Conservation (phyloP, 35 echinoderm and acorn worm genomes). For the Anneissia japonica region DNA sequence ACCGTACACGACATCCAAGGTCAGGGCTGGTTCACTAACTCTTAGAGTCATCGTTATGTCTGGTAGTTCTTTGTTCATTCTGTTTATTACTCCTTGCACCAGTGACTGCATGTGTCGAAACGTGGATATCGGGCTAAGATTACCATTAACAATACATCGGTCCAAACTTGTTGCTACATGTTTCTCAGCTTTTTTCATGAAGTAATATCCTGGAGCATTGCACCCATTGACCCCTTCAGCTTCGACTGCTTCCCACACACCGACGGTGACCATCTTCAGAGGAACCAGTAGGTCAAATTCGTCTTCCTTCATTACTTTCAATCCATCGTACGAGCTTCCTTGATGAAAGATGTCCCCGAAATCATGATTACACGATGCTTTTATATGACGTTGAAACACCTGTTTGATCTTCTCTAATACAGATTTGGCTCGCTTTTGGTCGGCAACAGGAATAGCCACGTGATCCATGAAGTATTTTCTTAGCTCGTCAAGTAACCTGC, state of each 20-base stretch:
- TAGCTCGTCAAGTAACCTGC: neutral
- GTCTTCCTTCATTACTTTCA: neutral
- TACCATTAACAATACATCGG: neutral
- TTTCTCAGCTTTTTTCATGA: neutral
- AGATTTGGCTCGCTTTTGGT: neutral
- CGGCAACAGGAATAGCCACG: neutral
- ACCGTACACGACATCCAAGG: neutral
- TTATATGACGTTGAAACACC: neutral
- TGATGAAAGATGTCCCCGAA: neutral
- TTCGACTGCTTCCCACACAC: neutral
- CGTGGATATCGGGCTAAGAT: neutral
- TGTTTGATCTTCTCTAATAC: neutral
- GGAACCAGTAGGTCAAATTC: neutral
- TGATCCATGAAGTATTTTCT: neutral
- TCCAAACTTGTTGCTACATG: neutral
- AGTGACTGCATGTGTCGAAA: neutral
- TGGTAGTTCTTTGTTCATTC: neutral
- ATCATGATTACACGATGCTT: neutral
- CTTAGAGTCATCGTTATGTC: neutral
- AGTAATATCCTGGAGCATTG: neutral
- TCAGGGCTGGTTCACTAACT: neutral
- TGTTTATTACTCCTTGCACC: neutral
- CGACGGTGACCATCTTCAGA: neutral
- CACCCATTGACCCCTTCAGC: neutral
- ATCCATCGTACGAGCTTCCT: neutral